Evolutionary conservation across 1,140 invertebrate genomes (phyloP), one percentile per base, ranked within the genome.

Genomic region (Goniozus legneri): DNA sequence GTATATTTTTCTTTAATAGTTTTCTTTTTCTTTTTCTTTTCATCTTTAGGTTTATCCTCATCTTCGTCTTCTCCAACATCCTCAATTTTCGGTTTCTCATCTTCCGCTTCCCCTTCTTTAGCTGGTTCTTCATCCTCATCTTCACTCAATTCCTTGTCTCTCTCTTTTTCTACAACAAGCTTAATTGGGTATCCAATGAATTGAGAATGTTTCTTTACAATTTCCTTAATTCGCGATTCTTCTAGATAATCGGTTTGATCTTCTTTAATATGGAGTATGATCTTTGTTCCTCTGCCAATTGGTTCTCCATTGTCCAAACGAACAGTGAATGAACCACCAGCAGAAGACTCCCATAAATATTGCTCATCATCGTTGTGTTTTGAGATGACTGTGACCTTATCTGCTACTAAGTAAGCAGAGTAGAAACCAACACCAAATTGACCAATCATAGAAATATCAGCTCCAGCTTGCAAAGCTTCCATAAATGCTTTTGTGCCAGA

Each of bases 151-250:
- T 97, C 94, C 83, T 98, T 97, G 58, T 98, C 91, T 34, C 93
- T 84, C 73, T 95, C 92, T 74, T 95, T 95, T 73, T 97, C 89
- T 0, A 95, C 91, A 2, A 93, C 57, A 44, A 98, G 77, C 69
- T 95, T 95, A 73, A 99, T 99, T 2, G 96, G 96, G 71, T 98
- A 99, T 22, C 95, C 95, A 77, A 99, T 99, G 77, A 99, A 99
- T 77, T 98, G 95, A 2, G 92, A 97, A 76, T 99, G 95, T 67
- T 98, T 99, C 83, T 97, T 98, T 1, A 98, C 92, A 30, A 98
- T 87, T 64, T 97, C 93, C 71, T 97, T 98, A 56, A 99, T 87
- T 59, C 92, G 92, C 50, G 84, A 80, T 71, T 98, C 95, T 72
- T 98, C 93, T 32, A 87, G 55, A 64, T 86, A 91, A 55, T 91